Conservation (phyloP, 92 coral and sea anemone genomes). For the Umimayanthus kanabou region DNA sequence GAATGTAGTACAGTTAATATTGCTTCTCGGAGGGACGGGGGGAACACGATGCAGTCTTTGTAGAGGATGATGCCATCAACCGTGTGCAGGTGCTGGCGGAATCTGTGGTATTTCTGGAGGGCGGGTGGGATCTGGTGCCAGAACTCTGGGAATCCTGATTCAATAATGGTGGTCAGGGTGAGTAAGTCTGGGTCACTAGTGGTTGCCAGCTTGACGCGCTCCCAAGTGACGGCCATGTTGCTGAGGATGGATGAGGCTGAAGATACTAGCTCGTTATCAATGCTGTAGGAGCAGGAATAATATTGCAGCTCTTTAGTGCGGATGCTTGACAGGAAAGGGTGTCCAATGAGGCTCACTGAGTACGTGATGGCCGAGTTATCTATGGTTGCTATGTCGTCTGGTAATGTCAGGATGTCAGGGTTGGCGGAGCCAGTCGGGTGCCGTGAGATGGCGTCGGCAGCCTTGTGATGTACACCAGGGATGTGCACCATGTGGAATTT, state of each 20-base stretch:
- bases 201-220: conserved; percentile 42
- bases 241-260: conserved; percentile 40
- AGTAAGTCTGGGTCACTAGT: conserved; percentile 38
- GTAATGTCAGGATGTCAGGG: conserved; percentile 44
- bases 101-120: background rate
- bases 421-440: conserved; percentile 54
- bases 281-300: background rate
- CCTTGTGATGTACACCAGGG: conserved; percentile 39
- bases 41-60: too few species aligned
- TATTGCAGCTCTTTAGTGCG: background rate
- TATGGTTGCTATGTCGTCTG: conserved; percentile 51
- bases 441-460: conserved; percentile 44
- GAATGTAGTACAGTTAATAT: conserved; percentile 30
- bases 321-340: conserved; percentile 43
- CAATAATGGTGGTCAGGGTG: conserved; percentile 38
- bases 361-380: background rate
- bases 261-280: conserved; percentile 32
- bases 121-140: conserved; percentile 47
- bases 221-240: conserved; percentile 58
- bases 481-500: conserved; percentile 47
- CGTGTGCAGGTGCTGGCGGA: conserved; percentile 20
- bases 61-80: background rate
- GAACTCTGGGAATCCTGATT: conserved; percentile 50
- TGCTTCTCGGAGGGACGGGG: conserved; percentile 2
- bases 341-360: conserved; percentile 7